These are phyloP conservation scores for Dugesia japonica DNA, from an alignment of 2,888 invertebrate species.

Conservation along the genomic window DNA sequence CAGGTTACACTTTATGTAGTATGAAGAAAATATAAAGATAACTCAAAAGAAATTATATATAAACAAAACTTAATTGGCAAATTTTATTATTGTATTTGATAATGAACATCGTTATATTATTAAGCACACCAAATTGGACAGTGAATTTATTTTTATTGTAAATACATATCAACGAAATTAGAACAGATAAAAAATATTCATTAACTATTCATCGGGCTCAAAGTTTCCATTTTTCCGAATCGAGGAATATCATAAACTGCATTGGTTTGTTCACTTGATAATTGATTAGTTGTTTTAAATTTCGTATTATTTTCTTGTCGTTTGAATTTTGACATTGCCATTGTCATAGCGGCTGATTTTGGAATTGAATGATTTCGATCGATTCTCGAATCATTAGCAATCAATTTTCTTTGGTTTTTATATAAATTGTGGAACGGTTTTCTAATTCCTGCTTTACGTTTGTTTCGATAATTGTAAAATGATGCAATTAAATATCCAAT, in stretches of 20 bases:
- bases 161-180: too few relatives aligned
- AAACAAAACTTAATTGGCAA: too few relatives aligned
- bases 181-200: too few relatives aligned
- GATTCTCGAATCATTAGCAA: neutral
- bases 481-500: slow-evolving; percentile 13
- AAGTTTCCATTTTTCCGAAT: neutral
- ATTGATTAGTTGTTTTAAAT: neutral
- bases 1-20: too few relatives aligned
- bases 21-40: too few relatives aligned
- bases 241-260: neutral
- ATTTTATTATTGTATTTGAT: too few relatives aligned
- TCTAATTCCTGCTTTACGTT: neutral
- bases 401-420: neutral
- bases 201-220: neutral
- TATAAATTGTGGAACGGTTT: neutral
- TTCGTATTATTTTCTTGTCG: neutral
- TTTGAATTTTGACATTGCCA: slow-evolving; percentile 2
- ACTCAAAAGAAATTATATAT: too few relatives aligned
- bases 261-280: neutral
- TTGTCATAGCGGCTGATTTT: neutral
- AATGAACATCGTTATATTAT: too few relatives aligned
- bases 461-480: neutral
- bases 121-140: too few relatives aligned
- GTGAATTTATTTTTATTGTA: too few relatives aligned
- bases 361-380: neutral